A percentile compares a stretch with the other conserved stretches of the same genome.
phyloP scores from a whole-genome alignment of 1,140 invertebrate genomes.

The Eriosoma lanigerum region DNA sequence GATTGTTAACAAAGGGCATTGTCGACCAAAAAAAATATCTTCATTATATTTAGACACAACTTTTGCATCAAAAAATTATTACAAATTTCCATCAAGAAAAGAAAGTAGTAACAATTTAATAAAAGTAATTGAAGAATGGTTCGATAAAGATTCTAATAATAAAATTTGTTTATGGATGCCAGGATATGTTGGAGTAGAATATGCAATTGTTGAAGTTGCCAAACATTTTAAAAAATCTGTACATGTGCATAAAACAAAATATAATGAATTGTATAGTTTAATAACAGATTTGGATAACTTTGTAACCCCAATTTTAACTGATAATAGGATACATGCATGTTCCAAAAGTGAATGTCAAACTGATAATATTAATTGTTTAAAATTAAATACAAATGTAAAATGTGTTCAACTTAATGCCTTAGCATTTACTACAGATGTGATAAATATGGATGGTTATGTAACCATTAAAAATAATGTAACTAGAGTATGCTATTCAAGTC shows the following conservation, averaged over 20 bases:
- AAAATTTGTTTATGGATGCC: slow-evolving; percentile 20
- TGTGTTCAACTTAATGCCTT: background rate
- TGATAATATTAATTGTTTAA: background rate
- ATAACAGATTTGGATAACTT: background rate
- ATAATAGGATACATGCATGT: slow-evolving; percentile 19
- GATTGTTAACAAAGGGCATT: background rate
- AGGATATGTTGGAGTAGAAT: slow-evolving; percentile 1
- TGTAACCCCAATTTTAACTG: background rate
- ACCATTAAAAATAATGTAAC: background rate
- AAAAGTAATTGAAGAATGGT: slow-evolving; percentile 6
- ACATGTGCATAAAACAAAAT: slow-evolving; percentile 14
- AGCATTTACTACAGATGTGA: slow-evolving; percentile 6
- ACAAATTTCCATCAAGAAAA: background rate
- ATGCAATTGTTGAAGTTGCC: background rate
- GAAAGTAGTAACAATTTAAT: slow-evolving; percentile 15
- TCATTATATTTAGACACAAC: slow-evolving; percentile 34
- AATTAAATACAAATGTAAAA: slow-evolving; percentile 16
- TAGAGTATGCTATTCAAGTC: slow-evolving; percentile 4
- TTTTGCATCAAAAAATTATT: slow-evolving; percentile 22
- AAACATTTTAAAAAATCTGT: background rate
- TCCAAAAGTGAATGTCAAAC: background rate
- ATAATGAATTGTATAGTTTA: slow-evolving; percentile 9
- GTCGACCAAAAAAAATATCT: slow-evolving; percentile 1
- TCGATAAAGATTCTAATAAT: background rate
- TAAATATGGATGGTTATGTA: background rate